Conservation (phyloP, 2,888 invertebrate species). For the Agrilus mali region DNA sequence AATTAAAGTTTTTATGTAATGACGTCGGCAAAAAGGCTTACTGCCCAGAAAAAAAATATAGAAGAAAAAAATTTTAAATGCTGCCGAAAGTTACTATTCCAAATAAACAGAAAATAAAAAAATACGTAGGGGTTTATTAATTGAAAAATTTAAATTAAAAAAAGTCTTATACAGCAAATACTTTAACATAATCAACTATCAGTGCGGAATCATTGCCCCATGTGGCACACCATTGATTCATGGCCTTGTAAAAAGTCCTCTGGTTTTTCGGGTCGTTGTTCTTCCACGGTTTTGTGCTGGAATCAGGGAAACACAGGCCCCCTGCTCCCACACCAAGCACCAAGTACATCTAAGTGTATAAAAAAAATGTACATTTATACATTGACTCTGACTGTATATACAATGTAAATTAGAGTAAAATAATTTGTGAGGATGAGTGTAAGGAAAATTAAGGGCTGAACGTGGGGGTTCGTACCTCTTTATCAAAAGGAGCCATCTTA, state of each 20-base stretch:
- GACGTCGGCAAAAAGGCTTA: too few species aligned
- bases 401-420: background rate
- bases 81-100: too few species aligned
- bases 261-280: slow-evolving; percentile 53
- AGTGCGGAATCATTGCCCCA: slow-evolving; percentile 52
- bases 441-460: too few species aligned
- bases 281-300: slow-evolving; percentile 56
- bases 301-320: slow-evolving; percentile 60
- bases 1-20: too few species aligned
- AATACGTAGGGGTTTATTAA: too few species aligned
- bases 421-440: too few species aligned
- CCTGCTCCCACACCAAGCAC: slow-evolving; percentile 68
- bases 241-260: slow-evolving; percentile 52
- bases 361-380: background rate
- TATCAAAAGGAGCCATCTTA: slow-evolving; percentile 60
- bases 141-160: background rate
- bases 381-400: background rate
- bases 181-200: slow-evolving; percentile 52
- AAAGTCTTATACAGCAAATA: slow-evolving; percentile 41
- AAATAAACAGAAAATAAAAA: too few species aligned
- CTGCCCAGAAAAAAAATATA: too few species aligned
- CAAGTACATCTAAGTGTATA: slow-evolving; percentile 52
- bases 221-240: slow-evolving; percentile 46
- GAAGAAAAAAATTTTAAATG: too few species aligned
- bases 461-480: slow-evolving; percentile 39